Base-by-base conservation (phyloP, 2,888 invertebrate genomes). In the Elmis aenea region DNA sequence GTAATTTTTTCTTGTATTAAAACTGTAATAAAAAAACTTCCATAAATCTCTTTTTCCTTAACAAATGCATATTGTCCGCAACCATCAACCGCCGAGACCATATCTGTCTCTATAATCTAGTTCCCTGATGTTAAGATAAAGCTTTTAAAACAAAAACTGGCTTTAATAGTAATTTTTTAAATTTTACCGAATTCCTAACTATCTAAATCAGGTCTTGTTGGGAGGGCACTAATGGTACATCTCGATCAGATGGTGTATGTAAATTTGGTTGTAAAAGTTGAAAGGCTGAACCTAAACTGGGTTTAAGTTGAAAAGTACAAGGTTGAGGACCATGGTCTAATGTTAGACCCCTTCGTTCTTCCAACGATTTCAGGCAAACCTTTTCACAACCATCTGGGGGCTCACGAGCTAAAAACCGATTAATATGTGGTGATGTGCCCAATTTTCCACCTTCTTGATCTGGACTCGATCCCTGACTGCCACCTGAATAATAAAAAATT, bases 311-410 rank as follows among this genome's bases (percentile, higher is more conserved):
- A 71, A 85, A 86, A 49, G 79, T 80, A 48, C 78, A 74, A 32
- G 83, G 84, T 66, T 81, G 83, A 55, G 30, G 67, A 61, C 52
- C 67, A 50, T 40, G 68, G 42, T 54, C 73, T 70, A 31, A 65
- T 43, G 44, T 38, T 30, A 51, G 50, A 22, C 47, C 48, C 55
- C 33, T 71, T 68, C 44, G 70, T 70, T 46, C 71, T 50, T 77
- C 77, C 37, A 74, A 71, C 48, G 76, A 76, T 66, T 81, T 84
- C 45, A 85, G 72, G 62, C 77, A 81, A 48, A 85, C 84, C 71
- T 83, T 85, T 74, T 90, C 89, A 74, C 89, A 90, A 61, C 90
- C 90, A 73, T 90, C 89, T 13, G 90, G 90, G 30, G 90, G 90
- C 68, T 88, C 88, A 32, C 90, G 74, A 21, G 88, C 86, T 61